Conservation (phyloP, 2,113 vertebrate genomes). For the Ornithorhynchus anatinus region DNA sequence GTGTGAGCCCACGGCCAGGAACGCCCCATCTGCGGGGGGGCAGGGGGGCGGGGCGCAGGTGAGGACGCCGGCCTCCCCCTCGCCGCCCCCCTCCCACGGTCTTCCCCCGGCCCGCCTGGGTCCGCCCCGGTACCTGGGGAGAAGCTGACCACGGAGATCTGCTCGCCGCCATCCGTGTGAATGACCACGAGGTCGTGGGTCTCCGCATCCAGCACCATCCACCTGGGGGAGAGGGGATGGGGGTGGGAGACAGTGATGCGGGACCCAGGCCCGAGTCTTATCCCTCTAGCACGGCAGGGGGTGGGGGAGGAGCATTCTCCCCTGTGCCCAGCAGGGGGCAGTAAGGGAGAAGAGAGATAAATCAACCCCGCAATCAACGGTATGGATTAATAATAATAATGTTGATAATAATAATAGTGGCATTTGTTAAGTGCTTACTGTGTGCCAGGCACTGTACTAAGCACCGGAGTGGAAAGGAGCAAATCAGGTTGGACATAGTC, state of each 20-base stretch:
- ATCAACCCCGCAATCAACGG: too few relatives aligned
- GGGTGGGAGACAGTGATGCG: background rate
- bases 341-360: too few relatives aligned
- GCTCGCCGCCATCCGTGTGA: constrained; percentile 87
- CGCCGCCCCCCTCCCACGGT: background rate
- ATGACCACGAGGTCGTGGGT: constrained; percentile 84
- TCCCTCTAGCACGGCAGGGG: background rate
- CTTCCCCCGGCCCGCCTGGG: background rate
- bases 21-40: constrained; percentile 53
- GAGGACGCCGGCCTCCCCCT: constrained; percentile 24
- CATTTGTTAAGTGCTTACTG: too few relatives aligned
- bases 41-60: constrained; percentile 45
- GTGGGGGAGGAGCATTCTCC: background rate
- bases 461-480: too few relatives aligned
- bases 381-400: too few relatives aligned
- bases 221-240: constrained; percentile 64
- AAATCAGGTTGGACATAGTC: too few relatives aligned
- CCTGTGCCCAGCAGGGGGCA: background rate
- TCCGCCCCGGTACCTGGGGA: constrained; percentile 77
- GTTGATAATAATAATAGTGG: too few relatives aligned
- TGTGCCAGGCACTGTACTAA: too few relatives aligned
- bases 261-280: accelerated
- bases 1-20: constrained; percentile 75
- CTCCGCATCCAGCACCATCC: constrained; percentile 89
- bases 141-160: constrained; percentile 85